phyloP scores from a whole-genome alignment of 35 echinoderm and acorn worm genomes.

The Holothuria glaberrima region DNA sequence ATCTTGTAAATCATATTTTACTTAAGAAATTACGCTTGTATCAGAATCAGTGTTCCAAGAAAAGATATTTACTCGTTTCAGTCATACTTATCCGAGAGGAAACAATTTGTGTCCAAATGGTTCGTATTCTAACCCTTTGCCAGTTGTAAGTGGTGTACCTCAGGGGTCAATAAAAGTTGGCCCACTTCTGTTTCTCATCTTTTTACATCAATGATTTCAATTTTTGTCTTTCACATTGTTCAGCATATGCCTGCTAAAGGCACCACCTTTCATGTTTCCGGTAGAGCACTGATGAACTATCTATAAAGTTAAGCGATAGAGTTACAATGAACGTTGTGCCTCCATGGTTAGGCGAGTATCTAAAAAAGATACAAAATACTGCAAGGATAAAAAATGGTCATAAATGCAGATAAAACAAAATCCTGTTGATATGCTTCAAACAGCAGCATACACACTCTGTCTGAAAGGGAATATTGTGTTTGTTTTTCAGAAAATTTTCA shows the following conservation, averaged over 20 bases:
- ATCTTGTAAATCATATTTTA: slow-evolving; percentile 3
- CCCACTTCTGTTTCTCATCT: slow-evolving; percentile 15
- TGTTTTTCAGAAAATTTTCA: too few relatives aligned
- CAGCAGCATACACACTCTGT: not conserved
- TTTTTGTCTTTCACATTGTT: slow-evolving; percentile 27
- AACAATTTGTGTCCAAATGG: not conserved
- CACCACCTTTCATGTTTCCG: slow-evolving; percentile 8
- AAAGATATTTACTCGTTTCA: not conserved
- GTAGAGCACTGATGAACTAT: not conserved
- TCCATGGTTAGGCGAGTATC: too few relatives aligned
- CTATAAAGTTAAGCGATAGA: not conserved
- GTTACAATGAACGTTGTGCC: too few relatives aligned
- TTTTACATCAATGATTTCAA: slow-evolving; percentile 19
- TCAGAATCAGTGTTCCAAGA: too few relatives aligned
- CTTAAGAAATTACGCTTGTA: not conserved
- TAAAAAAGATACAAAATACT: slow-evolving; percentile 1
- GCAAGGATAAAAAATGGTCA: slow-evolving; percentile 18
- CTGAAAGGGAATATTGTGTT: too few relatives aligned
- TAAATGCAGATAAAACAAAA: slow-evolving; percentile 23
- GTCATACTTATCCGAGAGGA: not conserved
- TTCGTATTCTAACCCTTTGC: not conserved
- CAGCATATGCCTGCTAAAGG: slow-evolving; percentile 5
- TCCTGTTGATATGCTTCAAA: slow-evolving; percentile 19
- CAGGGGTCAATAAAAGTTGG: slow-evolving; percentile 26
- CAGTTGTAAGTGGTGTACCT: slow-evolving; percentile 1